Conservation (phyloP, 1,140 invertebrate genomes). For the Metopolophium dirhodum region DNA sequence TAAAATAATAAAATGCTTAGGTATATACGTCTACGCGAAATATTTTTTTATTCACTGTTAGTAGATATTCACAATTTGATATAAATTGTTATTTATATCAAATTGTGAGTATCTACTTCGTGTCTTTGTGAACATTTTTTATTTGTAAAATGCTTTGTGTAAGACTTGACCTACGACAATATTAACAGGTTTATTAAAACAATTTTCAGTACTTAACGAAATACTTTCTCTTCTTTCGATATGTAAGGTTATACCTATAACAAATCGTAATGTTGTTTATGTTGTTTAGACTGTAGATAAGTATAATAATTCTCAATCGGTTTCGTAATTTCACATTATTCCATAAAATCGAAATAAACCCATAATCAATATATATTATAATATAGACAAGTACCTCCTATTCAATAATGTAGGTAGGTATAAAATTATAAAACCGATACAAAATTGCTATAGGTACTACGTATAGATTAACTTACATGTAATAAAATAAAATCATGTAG, state of each 20-base stretch:
- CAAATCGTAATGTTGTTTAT: neutral
- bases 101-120: neutral
- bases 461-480: neutral
- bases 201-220: neutral
- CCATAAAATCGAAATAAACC: neutral
- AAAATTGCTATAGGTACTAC: neutral
- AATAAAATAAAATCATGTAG: neutral
- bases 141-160: neutral
- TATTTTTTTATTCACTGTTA: neutral
- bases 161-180: neutral
- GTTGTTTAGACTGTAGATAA: neutral
- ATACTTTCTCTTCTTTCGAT: neutral
- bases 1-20: neutral
- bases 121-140: neutral
- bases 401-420: neutral
- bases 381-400: neutral
- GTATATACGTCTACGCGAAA: neutral
- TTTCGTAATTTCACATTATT: neutral
- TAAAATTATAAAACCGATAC: neutral
- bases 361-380: neutral
- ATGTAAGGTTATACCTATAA: neutral
- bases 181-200: neutral
- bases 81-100: neutral
- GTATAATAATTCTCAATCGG: neutral
- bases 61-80: too few relatives aligned